Base-by-base conservation (phyloP, 2,797 vertebrate genomes). In the Vespertilio murinus region DNA sequence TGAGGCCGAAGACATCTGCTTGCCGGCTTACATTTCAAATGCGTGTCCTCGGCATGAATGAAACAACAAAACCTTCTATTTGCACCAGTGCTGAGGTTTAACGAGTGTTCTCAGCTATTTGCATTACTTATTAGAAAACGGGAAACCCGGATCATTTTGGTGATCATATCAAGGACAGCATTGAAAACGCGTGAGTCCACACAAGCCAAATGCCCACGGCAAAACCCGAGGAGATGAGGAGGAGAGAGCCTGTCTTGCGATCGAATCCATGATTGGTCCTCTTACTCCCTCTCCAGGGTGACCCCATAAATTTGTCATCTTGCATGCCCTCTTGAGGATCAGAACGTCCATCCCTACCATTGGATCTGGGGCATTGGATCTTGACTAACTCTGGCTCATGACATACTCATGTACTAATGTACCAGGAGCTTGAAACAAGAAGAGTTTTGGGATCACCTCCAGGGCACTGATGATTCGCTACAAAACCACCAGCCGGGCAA, bases 211-310 rank as follows among this genome's bases (percentile, higher is more conserved):
- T n/a, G 2, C 45, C 47, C 25, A 14, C 67, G 2, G 13, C 23
- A 52, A 71, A 67, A 38, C 10, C 18, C 13, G 22, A 65, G 16
- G 3, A 18, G 9, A 23, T 33, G 28, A 4, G 14, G 2, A 1
- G 11, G 4, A 86, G 35, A n/a, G 5, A 35, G 5, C 1, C 13
- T 17, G 1, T 11, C 4, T 2, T 89, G 23, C 30, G 8, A 1
- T 0, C 35, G 12, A 84, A 64, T 69, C 23, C 42, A 23, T 33
- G 33, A 65, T n/a, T 54, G n/a, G 11, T 45, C 20, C 40, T 56
- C 49, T 20, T 8, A 65, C 11, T 49, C 20, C 59, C 17, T 75
- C 23, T 33, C 35, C 25, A 35, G 25, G 18, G 28, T 8, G 40
- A 22, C n/a, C 40, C 13, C 8, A 64, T 12, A 2, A 5, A n/a